phyloP scores from a whole-genome alignment of 2,888 invertebrate genomes.

The Syrista parreyssii region DNA sequence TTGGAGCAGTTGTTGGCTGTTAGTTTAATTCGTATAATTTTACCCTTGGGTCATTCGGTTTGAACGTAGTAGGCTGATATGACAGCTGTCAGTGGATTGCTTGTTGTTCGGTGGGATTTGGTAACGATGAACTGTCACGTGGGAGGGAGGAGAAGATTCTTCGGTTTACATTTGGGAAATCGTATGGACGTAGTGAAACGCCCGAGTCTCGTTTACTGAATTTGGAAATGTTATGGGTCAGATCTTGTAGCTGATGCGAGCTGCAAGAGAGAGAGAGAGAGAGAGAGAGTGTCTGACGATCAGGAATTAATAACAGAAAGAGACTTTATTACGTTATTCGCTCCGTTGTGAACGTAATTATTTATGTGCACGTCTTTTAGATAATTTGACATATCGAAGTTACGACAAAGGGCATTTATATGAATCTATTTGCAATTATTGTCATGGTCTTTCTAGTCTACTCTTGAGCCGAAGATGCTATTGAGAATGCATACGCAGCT shows the following conservation, averaged over 20 bases:
- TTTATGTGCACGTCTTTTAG: neutral
- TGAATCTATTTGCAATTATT: neutral
- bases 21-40: neutral
- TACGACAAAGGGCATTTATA: neutral
- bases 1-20: neutral
- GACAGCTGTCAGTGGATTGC: neutral
- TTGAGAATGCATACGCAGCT: neutral
- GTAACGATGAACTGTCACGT: too few relatives aligned
- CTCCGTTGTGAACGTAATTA: neutral
- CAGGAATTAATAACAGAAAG: neutral
- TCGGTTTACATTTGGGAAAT: neutral
- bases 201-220: neutral
- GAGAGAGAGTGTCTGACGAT: neutral
- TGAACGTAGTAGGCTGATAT: neutral
- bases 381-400: neutral
- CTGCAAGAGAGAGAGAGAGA: neutral
- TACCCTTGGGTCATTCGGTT: neutral
- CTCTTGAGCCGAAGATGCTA: neutral
- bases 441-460: neutral
- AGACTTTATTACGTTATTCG: neutral
- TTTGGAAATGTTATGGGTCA: neutral
- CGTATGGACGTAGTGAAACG: neutral
- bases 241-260: neutral
- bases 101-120: neutral
- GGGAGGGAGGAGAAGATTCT: too few relatives aligned